phyloP scores from a whole-genome alignment of 2,888 invertebrate genomes.

The Nineta flava region DNA sequence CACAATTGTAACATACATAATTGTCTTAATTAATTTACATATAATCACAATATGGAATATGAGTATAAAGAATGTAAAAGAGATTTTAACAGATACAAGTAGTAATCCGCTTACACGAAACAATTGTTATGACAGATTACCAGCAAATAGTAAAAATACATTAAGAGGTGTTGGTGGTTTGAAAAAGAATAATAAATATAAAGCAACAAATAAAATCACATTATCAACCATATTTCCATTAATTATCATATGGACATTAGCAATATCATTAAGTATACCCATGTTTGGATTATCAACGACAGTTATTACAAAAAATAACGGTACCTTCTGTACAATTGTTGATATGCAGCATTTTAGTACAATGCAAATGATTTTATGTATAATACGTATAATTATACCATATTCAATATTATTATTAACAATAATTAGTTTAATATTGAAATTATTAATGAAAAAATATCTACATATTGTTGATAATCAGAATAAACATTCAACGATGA shows the following conservation, averaged over 20 bases:
- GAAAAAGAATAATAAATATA: conserved; percentile 37
- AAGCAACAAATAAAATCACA: conserved; percentile 28
- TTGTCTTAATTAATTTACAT: conserved; percentile 39
- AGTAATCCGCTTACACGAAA: conserved; percentile 21
- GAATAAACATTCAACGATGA: conserved; percentile 19
- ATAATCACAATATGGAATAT: conserved; percentile 36
- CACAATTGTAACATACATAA: conserved; percentile 37
- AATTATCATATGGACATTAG: conserved; percentile 39
- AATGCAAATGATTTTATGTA: conserved; percentile 20
- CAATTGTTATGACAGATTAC: conserved; percentile 21
- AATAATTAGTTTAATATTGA: conserved; percentile 18
- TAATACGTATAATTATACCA: conserved; percentile 21
- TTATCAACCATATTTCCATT: conserved; percentile 36
- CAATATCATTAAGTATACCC: conserved; percentile 40
- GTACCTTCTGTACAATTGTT: conserved; percentile 32
- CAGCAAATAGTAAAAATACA: conserved; percentile 16
- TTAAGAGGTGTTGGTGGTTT: conserved; percentile 30
- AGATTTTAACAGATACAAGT: conserved; percentile 20
- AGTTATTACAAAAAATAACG: conserved; percentile 25
- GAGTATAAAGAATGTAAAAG: conserved; percentile 27
- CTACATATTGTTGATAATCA: conserved; percentile 15
- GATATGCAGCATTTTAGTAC: conserved; percentile 31
- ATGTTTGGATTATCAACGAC: conserved; percentile 37
- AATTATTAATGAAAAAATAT: conserved; percentile 17
- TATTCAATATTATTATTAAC: conserved; percentile 18